Evolutionary conservation across 2,113 vertebrate genomes (phyloP), one percentile per base, ranked within the genome.

Genomic region (Otis tarda): DNA sequence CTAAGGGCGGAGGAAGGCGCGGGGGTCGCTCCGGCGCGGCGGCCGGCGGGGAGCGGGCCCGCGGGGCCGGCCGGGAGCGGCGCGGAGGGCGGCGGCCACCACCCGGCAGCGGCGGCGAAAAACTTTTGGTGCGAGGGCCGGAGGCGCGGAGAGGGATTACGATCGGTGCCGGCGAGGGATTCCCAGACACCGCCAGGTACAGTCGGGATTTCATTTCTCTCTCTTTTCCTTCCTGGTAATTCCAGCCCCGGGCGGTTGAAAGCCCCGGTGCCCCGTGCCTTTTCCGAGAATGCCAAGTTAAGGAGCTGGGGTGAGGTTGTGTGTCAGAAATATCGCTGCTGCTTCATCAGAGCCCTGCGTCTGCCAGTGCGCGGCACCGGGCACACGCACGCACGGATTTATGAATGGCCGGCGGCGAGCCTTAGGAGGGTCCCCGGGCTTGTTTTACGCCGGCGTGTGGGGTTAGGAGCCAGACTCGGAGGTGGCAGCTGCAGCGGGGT

Each of bases 111-210:
- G 63, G 63, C 90, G 67, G 65, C 33, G 87, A 92, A 94, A 97
- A 98, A 98, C 96, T 97, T 97, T 97, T 96, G 96, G 95, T 81
- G 88, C 75, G 89, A 80, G 97, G 92, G 91, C 68, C 57, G 75
- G 57, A 92, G 63, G 94, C 87, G 91, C 95, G 71, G 81, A 96
- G 96, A 75, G 90, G 92, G 65, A 97, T 96, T 92, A 94, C 79
- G 93, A 77, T 76, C 89, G 3, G 84, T 93, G 93, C 88, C 95
- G 82, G 47, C 91, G 92, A 94, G 94, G 97, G 91, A 96, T 95
- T 95, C 81, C 55, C 64, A 56, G 95, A 95, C 65, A 33, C 90
- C 60, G 49, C 47, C 97, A 98, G 98, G 98, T 98, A 98, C 94
- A 35, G 93, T 73, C 14, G 91, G 89, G 76, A 59, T 81, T 92